Evolutionary conservation across 2,888 invertebrate species (phyloP), one percentile per base, ranked within the genome.

Genomic region (Phrixothrix hirtus): DNA sequence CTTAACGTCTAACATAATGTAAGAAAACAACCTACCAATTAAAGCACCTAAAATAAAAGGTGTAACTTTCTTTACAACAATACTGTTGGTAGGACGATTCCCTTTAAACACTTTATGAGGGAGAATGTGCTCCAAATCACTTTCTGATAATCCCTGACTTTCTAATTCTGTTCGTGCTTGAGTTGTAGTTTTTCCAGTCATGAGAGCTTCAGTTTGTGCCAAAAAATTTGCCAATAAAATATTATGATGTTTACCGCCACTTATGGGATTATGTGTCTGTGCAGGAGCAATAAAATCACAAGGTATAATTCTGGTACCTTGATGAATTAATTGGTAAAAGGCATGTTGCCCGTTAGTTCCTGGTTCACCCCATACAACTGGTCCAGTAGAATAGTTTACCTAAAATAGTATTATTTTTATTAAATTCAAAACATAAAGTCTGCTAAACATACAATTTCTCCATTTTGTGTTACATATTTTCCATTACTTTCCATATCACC

Each of bases 401-500:
- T 71, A 36, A 6, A 49, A 41, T 16, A 54, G 6, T 12, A 3
- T 21, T 15, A n/a, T 16, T 25, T 10, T 10, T 13, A 21, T 64
- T 62, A 79, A 78, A 2, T 31, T 12, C 6, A 10, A 6, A 31
- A n/a, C n/a, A n/a, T n/a, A n/a, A n/a, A n/a, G n/a, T n/a, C n/a
- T n/a, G n/a, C n/a, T 31, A n/a, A 25, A 66, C 78, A 72, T 44
- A 83, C 83, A 13, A 62, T 76, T 50, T 82, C 74, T 0, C 89
- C 89, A 9, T 81, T 78, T 21, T 88, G 83, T 0, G 90, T 91
- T 16, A 92, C 89, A 68, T 88, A 89, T 78, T 99, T 99, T 57
- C 99, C 99, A 77, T 99, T 99, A 61, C 95, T 95, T 77, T 99
- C 99, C 99, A 99, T 98, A 70, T 98, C 98, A 2, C 97, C 97